phyloP scores from a whole-genome alignment of 2,797 vertebrate species.

The Sus cebifrons region DNA sequence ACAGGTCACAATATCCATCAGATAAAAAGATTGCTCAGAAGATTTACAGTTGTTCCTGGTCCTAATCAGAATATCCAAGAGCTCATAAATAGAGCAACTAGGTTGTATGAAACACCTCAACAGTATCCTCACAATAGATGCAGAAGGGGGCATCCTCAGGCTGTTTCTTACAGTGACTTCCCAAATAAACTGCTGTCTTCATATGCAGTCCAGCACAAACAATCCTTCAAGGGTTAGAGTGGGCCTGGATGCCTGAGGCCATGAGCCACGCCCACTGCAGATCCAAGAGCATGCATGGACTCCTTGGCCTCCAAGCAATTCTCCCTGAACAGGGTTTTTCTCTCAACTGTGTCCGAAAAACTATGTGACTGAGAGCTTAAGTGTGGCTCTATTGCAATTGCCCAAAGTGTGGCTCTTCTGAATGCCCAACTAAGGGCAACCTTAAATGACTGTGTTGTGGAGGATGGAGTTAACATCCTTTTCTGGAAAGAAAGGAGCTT shows the following conservation, averaged over 20 bases:
- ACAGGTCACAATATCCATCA: conserved; percentile 16
- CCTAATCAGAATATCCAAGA: background rate
- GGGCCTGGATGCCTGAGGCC: background rate
- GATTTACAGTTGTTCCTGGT: conserved; percentile 33
- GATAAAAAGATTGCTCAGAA: conserved; percentile 27
- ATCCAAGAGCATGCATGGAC: background rate
- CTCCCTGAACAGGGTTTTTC: conserved; percentile 1
- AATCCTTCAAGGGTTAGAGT: background rate
- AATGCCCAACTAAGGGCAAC: background rate
- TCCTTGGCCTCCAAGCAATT: background rate
- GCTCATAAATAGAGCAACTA: conserved; percentile 31
- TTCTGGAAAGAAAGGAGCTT: conserved; percentile 43
- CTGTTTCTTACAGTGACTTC: background rate
- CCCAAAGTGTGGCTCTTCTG: conserved; percentile 38
- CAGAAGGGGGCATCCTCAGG: background rate
- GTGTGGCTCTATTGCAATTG: conserved; percentile 10
- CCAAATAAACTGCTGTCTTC: background rate
- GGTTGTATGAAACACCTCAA: background rate
- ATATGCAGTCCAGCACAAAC: background rate
- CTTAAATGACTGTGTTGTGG: background rate
- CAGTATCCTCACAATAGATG: background rate
- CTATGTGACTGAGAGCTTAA: conserved; percentile 3
- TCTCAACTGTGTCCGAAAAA: conserved; percentile 25
- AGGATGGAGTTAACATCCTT: background rate
- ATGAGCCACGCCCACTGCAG: background rate